These are phyloP conservation scores for Syrphus vitripennis DNA, from an alignment of 2,888 invertebrate genomes.

Conservation along the genomic window DNA sequence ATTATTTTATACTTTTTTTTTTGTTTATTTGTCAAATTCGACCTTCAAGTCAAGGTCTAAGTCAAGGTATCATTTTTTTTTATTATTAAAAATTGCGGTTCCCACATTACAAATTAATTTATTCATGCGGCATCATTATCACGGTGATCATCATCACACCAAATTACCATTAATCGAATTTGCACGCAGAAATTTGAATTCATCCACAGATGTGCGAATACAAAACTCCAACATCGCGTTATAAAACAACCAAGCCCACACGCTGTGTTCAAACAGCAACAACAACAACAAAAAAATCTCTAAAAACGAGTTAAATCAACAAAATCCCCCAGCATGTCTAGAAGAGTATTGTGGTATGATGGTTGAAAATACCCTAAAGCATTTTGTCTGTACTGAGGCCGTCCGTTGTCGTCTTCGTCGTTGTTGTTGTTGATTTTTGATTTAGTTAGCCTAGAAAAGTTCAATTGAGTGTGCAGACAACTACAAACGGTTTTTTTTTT, in stretches of 20 bases:
- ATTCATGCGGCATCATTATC: constrained; percentile 34
- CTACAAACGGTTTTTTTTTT: neutral
- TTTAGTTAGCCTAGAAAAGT: constrained; percentile 27
- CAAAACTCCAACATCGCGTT: neutral
- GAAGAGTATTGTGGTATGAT: too few relatives aligned
- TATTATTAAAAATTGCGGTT: too few relatives aligned
- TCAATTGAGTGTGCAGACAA: constrained; percentile 18
- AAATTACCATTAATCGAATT: constrained; percentile 36
- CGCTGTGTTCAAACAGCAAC: neutral
- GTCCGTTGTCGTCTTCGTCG: neutral
- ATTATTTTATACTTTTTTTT: neutral
- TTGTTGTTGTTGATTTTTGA: neutral
- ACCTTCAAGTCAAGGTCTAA: constrained; percentile 45
- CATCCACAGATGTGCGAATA: constrained; percentile 14
- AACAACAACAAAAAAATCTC: neutral
- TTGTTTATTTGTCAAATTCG: neutral
- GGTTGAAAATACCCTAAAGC: constrained; percentile 52
- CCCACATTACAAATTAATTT: constrained; percentile 2
- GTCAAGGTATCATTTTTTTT: constrained; percentile 4
- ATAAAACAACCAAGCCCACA: constrained; percentile 27
- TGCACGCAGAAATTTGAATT: constrained; percentile 43
- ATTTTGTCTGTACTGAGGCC: constrained; percentile 48
- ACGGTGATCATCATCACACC: constrained; percentile 23
- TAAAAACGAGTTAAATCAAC: constrained; percentile 12
- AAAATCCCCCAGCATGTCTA: constrained; percentile 41